Base-by-base conservation (phyloP, 1,140 invertebrate genomes). In the Acromyrmex heyeri region DNA sequence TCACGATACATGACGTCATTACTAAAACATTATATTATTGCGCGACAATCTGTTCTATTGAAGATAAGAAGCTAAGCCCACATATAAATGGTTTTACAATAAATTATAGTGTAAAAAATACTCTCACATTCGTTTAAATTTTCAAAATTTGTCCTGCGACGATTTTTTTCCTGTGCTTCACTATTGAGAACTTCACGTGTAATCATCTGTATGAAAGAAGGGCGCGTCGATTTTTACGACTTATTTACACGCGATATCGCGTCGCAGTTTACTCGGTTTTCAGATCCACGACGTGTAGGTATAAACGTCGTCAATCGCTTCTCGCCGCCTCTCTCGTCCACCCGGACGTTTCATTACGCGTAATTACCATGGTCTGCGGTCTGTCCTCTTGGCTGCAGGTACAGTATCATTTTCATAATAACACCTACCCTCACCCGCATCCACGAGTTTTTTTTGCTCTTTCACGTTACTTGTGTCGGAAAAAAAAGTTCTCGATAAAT, bases 321-420 rank as follows among this genome's bases (percentile, higher is more conserved):
- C 86, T 50, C 81, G 77, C 69, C 73, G 77, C 83, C 61, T 89
- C 86, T 85, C 70, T 75, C 53, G 69, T 87, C 67, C 73, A 86
- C 72, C 90, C 73, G 91, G 92, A 89, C 94, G 94, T 95, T 95
- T 95, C 93, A 95, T 94, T 94, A 95, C 90, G 91, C 92, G 92
- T 95, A 94, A 94, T 94, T 95, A 92, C 92, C 92, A 93, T 92
- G 93, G 94, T 94, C 92, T 95, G 92, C 93, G 94, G 94, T 95
- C 92, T 93, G 92, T 94, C 92, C 91, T 88, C 92, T 93, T 87
- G 90, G 88, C 86, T 92, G 91, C 91, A 93, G 92, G 91, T 92
- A 94, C 91, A 93, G 94, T 95, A 94, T 95, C 93, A 95, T 95
- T 95, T 95, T 94, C 94, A 93, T 95, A 95, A 95, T 95, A 90